These are phyloP conservation scores for Megaceryle alcyon DNA, from an alignment of 2,797 vertebrate genomes.

Conservation along the genomic window DNA sequence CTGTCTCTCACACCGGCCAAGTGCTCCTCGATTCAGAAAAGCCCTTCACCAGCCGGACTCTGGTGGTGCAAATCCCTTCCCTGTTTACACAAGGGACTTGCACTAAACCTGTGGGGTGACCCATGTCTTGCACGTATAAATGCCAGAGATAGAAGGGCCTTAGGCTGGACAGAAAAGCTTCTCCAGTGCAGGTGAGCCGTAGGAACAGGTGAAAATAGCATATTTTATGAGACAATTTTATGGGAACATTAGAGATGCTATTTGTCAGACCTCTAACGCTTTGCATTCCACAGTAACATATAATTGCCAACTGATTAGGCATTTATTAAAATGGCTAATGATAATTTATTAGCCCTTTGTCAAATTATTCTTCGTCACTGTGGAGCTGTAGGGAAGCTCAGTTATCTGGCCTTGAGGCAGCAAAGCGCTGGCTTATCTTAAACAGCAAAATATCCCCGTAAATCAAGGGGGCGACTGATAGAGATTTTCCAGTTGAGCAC, in stretches of 20 bases:
- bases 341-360: background rate
- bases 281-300: background rate
- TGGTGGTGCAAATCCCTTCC: background rate
- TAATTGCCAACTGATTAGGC: background rate
- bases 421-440: background rate
- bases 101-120: background rate
- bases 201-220: background rate
- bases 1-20: background rate
- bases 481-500: background rate
- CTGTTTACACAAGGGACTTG: background rate
- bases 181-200: background rate
- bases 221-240: background rate
- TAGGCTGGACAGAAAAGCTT: background rate
- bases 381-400: background rate
- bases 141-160: background rate
- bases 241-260: background rate
- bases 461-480: background rate
- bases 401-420: background rate
- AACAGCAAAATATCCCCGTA: background rate
- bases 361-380: background rate
- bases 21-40: background rate
- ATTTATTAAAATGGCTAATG: background rate
- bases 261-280: background rate
- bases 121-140: background rate
- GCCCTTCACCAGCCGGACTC: background rate